Base-by-base conservation (phyloP, 2,888 invertebrate species). In the Meliscaeva auricollis region DNA sequence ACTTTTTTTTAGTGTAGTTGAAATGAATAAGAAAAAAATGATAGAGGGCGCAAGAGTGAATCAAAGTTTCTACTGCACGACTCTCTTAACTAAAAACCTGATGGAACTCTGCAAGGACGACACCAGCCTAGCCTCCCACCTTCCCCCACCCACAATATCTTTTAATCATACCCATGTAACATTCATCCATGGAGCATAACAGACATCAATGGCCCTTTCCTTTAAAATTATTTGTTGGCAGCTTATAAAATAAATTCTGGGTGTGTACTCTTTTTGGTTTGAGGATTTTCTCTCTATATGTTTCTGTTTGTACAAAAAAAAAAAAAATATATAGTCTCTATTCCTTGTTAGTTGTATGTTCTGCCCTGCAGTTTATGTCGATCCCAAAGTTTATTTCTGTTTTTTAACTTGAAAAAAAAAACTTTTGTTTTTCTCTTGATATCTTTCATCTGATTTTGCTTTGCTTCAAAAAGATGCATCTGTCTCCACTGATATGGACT, bases 201-300 rank as follows among this genome's bases (percentile, higher is more conserved):
- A 81, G 75, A 81, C 81, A 75, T 56, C 70, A 75, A 70, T 32
- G 41, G 50, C 81, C 75, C 81, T 64, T 75, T 64, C 75, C 64
- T 35, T 48, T 13, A 64, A 58, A 75, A 70, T 64, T 70, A 81
- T 64, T 81, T 81, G 81, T 70, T 75, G 81, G 75, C 68, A 80
- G 80, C 62, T 80, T 80, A 80, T 80, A 75, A 70, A 80, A 62
- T 41, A 69, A 64, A 69, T 62, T 46, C 75, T 75, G 64, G 38
- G 68, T 79, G 66, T 73, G 75, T 75, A 73, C 60, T 38, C 9
- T 35, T 22, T 48, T 41, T 41, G 30, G 32, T 44, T 44, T 20
- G n/a, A 44, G 22, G 54, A 64, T 75, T 64, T 64, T 81, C 32
- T 8, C 35, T 46, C 9, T 20, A 35, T 54, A 46, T 64, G 52